Percentiles rank a stretch among this genome's conserved stretches.
Conservation (phyloP, 2,888 invertebrate genomes). For the Oxytorus armatus region DNA sequence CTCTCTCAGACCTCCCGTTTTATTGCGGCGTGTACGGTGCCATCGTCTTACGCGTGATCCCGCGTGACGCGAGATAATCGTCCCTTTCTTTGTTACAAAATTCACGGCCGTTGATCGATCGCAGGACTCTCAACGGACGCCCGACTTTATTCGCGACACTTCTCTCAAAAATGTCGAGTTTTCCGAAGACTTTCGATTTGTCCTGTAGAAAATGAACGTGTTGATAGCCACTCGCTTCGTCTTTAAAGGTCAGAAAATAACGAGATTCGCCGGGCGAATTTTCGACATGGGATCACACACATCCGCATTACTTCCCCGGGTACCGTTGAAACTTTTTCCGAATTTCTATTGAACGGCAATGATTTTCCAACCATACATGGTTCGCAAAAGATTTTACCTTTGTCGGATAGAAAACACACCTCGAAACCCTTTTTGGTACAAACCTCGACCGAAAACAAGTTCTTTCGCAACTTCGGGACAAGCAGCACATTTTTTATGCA, state of each 20-base stretch:
- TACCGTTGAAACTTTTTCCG: too few relatives aligned
- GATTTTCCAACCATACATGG: conserved; percentile 59
- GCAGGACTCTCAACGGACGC: conserved; percentile 3
- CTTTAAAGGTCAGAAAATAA: conserved; percentile 29
- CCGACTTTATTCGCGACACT: conserved; percentile 35
- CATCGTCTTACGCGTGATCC: conserved; percentile 44
- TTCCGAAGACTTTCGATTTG: conserved; percentile 4
- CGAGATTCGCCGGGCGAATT: too few relatives aligned
- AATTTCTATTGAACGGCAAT: conserved; percentile 57
- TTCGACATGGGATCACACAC: too few relatives aligned
- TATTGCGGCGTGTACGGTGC: conserved; percentile 62
- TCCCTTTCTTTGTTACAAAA: conserved; percentile 54
- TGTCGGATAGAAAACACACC: conserved; percentile 61
- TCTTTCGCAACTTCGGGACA: conserved; percentile 68
- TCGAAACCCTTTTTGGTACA: conserved; percentile 51
- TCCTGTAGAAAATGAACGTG: conserved; percentile 33
- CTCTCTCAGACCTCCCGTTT: conserved; percentile 63
- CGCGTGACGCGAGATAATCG: conserved; percentile 54
- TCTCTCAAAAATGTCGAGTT: conserved; percentile 10
- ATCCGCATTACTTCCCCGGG: neutral
- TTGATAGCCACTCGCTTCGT: conserved; percentile 19
- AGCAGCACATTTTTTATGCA: conserved; percentile 68
- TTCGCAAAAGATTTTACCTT: conserved; percentile 62
- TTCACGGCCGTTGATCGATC: conserved; percentile 62
- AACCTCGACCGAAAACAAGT: conserved; percentile 68